A percentile compares a stretch with the other conserved stretches of the same genome.
phyloP scores from a whole-genome alignment of 37 sponge, comb jelly and placozoan genomes.

The Aplysina aerophoba region DNA sequence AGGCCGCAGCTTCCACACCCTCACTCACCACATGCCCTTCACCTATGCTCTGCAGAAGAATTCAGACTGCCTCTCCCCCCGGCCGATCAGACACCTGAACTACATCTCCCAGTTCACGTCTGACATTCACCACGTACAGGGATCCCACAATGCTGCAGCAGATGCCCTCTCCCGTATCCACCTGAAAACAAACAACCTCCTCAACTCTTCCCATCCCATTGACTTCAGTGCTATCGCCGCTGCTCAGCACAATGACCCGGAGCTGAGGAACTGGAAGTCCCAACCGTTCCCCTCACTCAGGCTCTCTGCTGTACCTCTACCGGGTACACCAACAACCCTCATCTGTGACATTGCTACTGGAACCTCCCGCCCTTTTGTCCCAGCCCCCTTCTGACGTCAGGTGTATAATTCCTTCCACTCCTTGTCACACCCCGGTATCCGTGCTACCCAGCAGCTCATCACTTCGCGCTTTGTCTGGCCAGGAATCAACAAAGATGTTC shows the following conservation, averaged over 20 bases:
- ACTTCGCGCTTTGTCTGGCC: constrained; percentile 70
- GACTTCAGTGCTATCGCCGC: constrained; percentile 43
- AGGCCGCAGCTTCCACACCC: constrained; percentile 42
- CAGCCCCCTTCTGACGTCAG: constrained; percentile 34
- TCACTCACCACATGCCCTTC: constrained; percentile 49
- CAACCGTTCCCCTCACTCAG: no score
- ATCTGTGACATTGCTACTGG: constrained; percentile 65
- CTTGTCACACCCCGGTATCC: constrained; percentile 64
- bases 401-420: constrained; percentile 62
- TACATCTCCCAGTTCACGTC: constrained; percentile 41
- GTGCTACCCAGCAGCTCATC: constrained; percentile 59
- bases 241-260: constrained; percentile 8
- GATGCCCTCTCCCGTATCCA: constrained; percentile 41
- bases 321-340: no score
- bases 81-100: constrained; percentile 26
- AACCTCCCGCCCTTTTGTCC: constrained; percentile 55
- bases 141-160: constrained; percentile 5
- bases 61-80: constrained; percentile 30
- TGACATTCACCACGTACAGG: constrained; percentile 21
- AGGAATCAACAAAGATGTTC: constrained; percentile 65
- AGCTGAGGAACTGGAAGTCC: no score
- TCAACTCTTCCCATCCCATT: background rate
- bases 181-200: no score
- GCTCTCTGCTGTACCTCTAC: no score
- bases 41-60: constrained; percentile 48